phyloP scores from a whole-genome alignment of 92 coral and sea anemone species.

The Palythoa caribaeorum region DNA sequence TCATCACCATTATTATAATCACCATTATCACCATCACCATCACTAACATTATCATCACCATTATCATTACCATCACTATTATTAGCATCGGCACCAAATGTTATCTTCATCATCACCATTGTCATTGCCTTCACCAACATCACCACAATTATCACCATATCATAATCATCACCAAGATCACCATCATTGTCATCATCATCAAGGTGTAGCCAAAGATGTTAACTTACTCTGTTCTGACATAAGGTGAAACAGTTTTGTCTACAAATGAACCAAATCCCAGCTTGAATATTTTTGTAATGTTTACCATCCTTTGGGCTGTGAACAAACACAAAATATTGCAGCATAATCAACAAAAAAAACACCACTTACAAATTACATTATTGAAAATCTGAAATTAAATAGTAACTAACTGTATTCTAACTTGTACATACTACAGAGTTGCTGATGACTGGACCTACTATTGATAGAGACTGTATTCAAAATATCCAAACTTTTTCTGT shows the following conservation, averaged over 20 bases:
- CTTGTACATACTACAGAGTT: too few species aligned
- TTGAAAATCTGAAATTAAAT: too few species aligned
- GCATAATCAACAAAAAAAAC: neutral
- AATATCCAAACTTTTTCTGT: too few species aligned
- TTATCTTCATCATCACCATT: neutral
- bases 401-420: too few species aligned
- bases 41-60: neutral
- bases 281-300: conserved; percentile 44
- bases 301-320: conserved; percentile 37
- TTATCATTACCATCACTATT: neutral
- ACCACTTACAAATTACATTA: neutral
- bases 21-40: neutral
- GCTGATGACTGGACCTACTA: too few species aligned
- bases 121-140: neutral
- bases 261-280: conserved; percentile 67
- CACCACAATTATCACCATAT: neutral
- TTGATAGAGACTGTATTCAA: too few species aligned
- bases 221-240: conserved; percentile 51
- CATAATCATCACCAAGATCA: neutral
- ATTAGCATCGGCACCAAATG: too few species aligned
- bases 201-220: neutral
- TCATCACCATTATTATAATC: too few species aligned
- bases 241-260: conserved; percentile 58
- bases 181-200: neutral
- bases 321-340: neutral